Evolutionary conservation across 2,797 vertebrate genomes (phyloP).

Genomic region (Cossypha caffra): DNA sequence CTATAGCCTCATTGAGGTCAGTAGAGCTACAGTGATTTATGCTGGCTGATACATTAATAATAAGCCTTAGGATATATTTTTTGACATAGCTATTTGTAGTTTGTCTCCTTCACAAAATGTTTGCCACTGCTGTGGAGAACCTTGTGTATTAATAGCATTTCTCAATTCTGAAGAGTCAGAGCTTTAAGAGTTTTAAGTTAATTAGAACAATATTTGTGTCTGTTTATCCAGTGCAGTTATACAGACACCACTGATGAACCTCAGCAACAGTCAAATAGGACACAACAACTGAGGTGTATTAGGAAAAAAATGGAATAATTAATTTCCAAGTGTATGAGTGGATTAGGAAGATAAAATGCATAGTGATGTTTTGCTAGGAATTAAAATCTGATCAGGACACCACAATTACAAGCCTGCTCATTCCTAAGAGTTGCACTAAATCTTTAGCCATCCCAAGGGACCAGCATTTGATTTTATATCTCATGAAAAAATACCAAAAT

Average conservation of each 20-base stretch:
- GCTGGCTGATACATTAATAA: slow-evolving; percentile 44
- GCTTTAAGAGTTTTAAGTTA: background rate
- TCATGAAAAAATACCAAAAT: background rate
- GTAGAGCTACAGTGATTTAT: slow-evolving; percentile 41
- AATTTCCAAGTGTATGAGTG: background rate
- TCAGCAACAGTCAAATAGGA: background rate
- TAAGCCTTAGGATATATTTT: slow-evolving; percentile 50
- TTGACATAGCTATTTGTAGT: slow-evolving; percentile 22
- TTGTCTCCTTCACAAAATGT: slow-evolving; percentile 27
- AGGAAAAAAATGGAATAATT: background rate
- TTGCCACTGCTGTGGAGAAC: background rate
- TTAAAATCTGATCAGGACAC: background rate
- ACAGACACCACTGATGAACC: background rate
- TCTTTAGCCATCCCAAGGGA: background rate
- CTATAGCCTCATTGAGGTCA: slow-evolving; percentile 25
- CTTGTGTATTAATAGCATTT: background rate
- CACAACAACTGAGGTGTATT: background rate
- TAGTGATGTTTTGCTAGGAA: background rate
- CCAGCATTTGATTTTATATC: background rate
- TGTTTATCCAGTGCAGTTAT: background rate
- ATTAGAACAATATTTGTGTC: background rate
- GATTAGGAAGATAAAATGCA: background rate
- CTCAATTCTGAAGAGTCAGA: background rate
- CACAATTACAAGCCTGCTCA: background rate
- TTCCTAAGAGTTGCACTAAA: background rate